Conservation (phyloP, 2,797 vertebrate species). For the Etheostoma perlongum region DNA sequence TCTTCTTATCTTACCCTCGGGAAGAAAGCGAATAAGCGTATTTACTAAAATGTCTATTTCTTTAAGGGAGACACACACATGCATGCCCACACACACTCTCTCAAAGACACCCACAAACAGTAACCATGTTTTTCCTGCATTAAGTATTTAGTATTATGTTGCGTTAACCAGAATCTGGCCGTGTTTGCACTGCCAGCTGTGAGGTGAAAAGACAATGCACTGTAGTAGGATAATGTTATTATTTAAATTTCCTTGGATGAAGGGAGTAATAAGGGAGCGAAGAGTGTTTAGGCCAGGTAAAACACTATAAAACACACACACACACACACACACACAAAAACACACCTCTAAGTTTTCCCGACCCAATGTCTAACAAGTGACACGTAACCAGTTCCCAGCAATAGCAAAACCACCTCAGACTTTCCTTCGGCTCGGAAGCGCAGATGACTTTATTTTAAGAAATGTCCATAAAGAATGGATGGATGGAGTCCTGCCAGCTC, state of each 20-base stretch:
- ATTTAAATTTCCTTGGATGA: neutral
- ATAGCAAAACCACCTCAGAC: constrained; percentile 44
- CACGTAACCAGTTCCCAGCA: constrained; percentile 42
- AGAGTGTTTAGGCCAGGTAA: constrained; percentile 9
- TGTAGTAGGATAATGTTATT: neutral
- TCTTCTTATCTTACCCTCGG: neutral
- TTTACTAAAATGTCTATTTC: constrained; percentile 12
- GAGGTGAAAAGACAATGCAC: neutral
- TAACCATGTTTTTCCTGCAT: constrained; percentile 12
- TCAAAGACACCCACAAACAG: neutral
- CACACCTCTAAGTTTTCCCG: constrained; percentile 6
- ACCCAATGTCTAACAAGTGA: constrained; percentile 33
- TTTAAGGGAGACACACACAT: constrained; percentile 16
- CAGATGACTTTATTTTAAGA: constrained; percentile 74
- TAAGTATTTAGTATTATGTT: neutral
- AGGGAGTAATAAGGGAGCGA: neutral
- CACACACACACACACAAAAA: neutral
- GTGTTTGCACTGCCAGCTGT: neutral
- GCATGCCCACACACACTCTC: constrained; percentile 6
- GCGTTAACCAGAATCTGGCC: neutral
- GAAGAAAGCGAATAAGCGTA: neutral
- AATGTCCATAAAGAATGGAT: constrained; percentile 78
- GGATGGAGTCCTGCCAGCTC: constrained; percentile 57
- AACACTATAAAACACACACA: neutral
- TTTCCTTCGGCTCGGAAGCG: constrained; percentile 28